These are phyloP conservation scores for Aurelia aurita DNA, from an alignment of 30 jellyfish, hydroid and myxozoan genomes.

Conservation along the genomic window DNA sequence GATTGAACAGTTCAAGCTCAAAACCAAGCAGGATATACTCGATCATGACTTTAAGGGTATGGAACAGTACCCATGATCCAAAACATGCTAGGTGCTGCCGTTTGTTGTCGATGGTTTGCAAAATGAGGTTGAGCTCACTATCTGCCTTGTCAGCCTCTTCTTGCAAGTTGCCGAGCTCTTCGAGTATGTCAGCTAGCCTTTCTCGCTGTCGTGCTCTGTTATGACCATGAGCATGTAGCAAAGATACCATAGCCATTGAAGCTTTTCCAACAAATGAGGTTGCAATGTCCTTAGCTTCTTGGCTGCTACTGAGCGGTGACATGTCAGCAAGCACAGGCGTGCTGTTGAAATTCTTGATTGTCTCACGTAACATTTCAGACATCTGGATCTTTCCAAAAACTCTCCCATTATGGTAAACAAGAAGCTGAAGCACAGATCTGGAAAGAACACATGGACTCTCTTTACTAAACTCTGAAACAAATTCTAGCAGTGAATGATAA, in stretches of 20 bases:
- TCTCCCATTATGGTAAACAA: conserved; percentile 73
- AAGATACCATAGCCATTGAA: conserved; percentile 67
- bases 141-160: conserved; percentile 96
- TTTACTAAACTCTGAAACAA: conserved; percentile 72
- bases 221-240: conserved; percentile 89
- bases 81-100: conserved; percentile 95
- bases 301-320: conserved; percentile 77
- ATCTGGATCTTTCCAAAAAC: conserved; percentile 81
- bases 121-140: conserved; percentile 78
- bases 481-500: conserved; percentile 71
- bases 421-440: conserved; percentile 82
- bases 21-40: conserved; percentile 89
- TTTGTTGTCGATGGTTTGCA: conserved; percentile 79
- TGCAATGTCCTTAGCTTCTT: conserved; percentile 77
- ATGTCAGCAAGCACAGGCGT: conserved; percentile 92
- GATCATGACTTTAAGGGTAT: conserved; percentile 79
- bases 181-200: conserved; percentile 76
- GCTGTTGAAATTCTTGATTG: conserved; percentile 75
- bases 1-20: conserved; percentile 90
- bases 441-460: conserved; percentile 91
- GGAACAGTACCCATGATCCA: conserved; percentile 95
- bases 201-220: conserved; percentile 97
- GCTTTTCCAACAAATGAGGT: conserved; percentile 69
- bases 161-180: conserved; percentile 87
- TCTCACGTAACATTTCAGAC: conserved; percentile 83